Base-by-base conservation (phyloP, 2,113 vertebrate species). In the Prunella himalayana region DNA sequence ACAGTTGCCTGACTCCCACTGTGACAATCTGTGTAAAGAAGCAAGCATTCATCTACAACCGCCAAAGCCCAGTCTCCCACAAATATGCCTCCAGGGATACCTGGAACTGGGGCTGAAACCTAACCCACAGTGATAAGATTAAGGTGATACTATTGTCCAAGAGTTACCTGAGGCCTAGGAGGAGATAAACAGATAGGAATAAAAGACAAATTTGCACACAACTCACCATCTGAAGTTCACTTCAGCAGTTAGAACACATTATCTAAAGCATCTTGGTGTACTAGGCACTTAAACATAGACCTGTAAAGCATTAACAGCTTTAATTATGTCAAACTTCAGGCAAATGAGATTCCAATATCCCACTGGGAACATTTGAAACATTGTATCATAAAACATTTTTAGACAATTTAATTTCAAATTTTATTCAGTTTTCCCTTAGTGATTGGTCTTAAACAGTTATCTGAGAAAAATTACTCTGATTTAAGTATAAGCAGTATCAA, bases 11-110 rank as follows among this genome's bases (percentile, higher is more conserved):
- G 31, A 25, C 25, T 66, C 25, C 11, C 25, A 27, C 5, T 31
- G 21, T 31, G 31, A 57, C 44, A 35, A 50, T 35, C 44, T 3
- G 4, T 24, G 20, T 17, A 50, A 59, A 50, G 44, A 50, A 42
- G 13, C 31, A 25, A 42, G 51, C 0, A 0, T 4, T 35, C 1
- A 0, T 35, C 61, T 50, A 21, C 2, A 10, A 17, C 13, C 42
- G 25, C 11, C 0, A 0, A 16, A 76, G 44, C 4, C 31, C 1
- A 0, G 35, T 13, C 7, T 50, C 11, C 30, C 11, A n/a, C 13
- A 76, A 0, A 42, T 15, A 25, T 5, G 4, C 35, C 13, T 30
- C 25, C 51, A 42, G 59, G 11, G 16, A 44, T 31, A 15, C 20
- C 35, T 50, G 31, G 25, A 76, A 18, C 11, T 5, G 24, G 31